Evolutionary conservation across 1,140 invertebrate genomes (phyloP).

Genomic region (Chrysoperla carnea): DNA sequence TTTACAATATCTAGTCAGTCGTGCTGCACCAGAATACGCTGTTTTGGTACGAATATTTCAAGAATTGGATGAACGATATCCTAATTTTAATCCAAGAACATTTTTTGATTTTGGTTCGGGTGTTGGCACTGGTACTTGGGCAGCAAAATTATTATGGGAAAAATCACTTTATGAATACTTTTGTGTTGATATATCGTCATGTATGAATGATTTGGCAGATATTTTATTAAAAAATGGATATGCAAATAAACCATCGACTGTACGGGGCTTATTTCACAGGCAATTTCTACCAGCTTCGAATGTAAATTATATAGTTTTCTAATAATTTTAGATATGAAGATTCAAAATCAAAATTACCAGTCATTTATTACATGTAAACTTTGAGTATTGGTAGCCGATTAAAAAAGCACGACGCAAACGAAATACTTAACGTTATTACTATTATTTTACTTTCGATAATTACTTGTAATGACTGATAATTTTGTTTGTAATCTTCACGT

Average conservation of each 20-base stretch:
- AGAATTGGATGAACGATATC: conserved; percentile 46
- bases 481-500: no score
- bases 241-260: conserved; percentile 31
- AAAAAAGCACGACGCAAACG: no score
- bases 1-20: conserved; percentile 46
- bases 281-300: conserved; percentile 58
- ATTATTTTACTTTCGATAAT: no score
- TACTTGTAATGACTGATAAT: no score
- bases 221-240: conserved; percentile 44
- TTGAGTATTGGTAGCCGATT: not conserved
- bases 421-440: no score
- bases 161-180: conserved; percentile 59
- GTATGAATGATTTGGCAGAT: conserved; percentile 67
- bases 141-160: conserved; percentile 49
- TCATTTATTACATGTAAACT: conserved; percentile 4
- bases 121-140: conserved; percentile 69
- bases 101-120: conserved; percentile 87
- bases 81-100: conserved; percentile 51
- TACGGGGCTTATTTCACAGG: conserved; percentile 48
- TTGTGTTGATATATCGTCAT: conserved; percentile 56
- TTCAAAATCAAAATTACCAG: conserved; percentile 5
- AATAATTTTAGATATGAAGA: conserved; percentile 4
- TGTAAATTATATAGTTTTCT: conserved; percentile 21
- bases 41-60: conserved; percentile 48
- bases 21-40: conserved; percentile 58